Evolutionary conservation across 2,113 vertebrate genomes (phyloP), one percentile per base, ranked within the genome.

Genomic region (Picathartes gymnocephalus): DNA sequence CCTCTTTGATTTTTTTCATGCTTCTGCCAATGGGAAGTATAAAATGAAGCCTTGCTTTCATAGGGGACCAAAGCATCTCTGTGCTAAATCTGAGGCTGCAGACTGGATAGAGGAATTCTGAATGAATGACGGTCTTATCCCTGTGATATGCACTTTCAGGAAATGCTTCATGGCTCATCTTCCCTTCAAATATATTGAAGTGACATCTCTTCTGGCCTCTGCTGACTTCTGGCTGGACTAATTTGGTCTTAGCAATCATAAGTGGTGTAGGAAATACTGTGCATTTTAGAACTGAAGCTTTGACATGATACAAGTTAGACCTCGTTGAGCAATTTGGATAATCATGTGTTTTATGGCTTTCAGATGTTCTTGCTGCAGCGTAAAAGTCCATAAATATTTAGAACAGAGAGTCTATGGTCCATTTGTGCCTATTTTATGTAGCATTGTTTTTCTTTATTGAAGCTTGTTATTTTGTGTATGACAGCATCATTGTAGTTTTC

Each of bases 371-470:
- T 90, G 44, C 51, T 93, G 79, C 56, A 88, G 66, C 4, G 22
- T 80, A 90, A 86, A 88, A 9, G 33, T 73, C 94, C 54, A 96
- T 97, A 95, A 96, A 97, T 96, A 96, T 97, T 96, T 96, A 97
- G 94, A 86, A 85, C 19, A 91, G 47, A 15, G 27, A 74, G 28
- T 53, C 78, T 70, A 31, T 20, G 35, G 92, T 56, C 69, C 83
- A 69, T 94, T 96, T 91, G 82, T 86, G 48, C 72, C 88, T 65
- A 69, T 88, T 95, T 95, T 87, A 71, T 84, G 48, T 81, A 78
- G 40, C 35, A 48, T 27, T 78, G 60, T 61, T 95, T 95, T 94
- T 85, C 76, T 93, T 91, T 64, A 79, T 56, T 81, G 94, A 86
- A 90, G 58, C 88, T 95, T 80, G 47, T 64, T 73, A 37, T 91